Evolutionary conservation across 2,888 invertebrate genomes (phyloP), one percentile per base, ranked within the genome.

Genomic region (Archips xylosteana): DNA sequence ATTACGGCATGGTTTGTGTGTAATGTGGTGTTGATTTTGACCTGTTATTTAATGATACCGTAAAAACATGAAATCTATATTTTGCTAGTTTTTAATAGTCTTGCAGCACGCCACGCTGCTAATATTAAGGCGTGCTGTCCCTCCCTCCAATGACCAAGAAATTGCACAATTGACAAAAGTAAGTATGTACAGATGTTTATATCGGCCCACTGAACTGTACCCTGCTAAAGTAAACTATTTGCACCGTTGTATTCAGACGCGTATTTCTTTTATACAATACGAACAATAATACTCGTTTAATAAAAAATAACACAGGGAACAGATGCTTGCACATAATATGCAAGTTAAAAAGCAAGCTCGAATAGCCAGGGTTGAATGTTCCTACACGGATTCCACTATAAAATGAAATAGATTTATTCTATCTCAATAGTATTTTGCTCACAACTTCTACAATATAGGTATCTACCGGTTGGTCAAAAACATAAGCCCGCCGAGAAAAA

Each of bases 151-250:
- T 64, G 63, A 32, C 23, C 42, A 45, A 57, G 42, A 12, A 57
- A 34, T 42, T 67, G 47, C 36, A 36, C 10, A 23, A 23, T 23
- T 49, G 47, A 60, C 60, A 68, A 68, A 49, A 34, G 15, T n/a
- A 54, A 23, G 42, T 39, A 42, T 61, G 32, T 8, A 71, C 61
- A 61, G 57, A 49, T 61, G 71, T 60, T 60, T 34, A 51, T 39
- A 49, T 23, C 54, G 62, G 45, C 42, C 12, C 23, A 47, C 57
- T 69, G 57, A 3, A 47, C 47, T 57, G 15, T 34, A 45, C 34
- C 6, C 42, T 51, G 23, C 23, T 54, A 49, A 68, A 61, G 23
- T 59, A 57, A 54, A 63, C 15, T 65, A 65, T 71, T 71, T 71
- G 65, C 36, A 49, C 71, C 65, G 64, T 23, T 71, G 71, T 57